Evolutionary conservation across 2,113 vertebrate genomes (phyloP), one percentile per base, ranked within the genome.

Genomic region (Dicrurus megarhynchus): DNA sequence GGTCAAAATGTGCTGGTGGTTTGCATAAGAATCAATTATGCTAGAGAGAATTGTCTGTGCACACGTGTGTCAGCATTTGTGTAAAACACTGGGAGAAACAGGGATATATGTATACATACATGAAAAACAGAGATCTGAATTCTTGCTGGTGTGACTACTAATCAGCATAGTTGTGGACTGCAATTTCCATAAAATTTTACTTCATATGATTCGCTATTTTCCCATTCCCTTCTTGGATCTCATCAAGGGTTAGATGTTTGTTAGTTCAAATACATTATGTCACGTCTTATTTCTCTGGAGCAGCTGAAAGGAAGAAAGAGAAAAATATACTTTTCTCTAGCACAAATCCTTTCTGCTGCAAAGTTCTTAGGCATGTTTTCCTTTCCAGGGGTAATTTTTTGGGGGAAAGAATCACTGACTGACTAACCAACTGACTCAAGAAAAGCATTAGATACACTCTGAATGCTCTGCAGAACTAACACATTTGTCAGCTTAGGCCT

Each of bases 51-150:
- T 2, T 3, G 8, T n/a, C 16, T 15, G 10, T 24, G 30, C 9
- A 4, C 24, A 6, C 1, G 0, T 17, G 17, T 3, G 1, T 11
- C 20, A 3, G 0, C 9, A 4, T 30, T 16, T 32, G 6, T 77
- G 42, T 32, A 59, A 74, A 83, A 73, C 14, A 19, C 9, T 4
- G 14, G 9, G 24, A 85, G 21, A 84, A 93, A 80, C 0, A 2
- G 11, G 5, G 3, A 10, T 55, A 17, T 24, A 6, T 19, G 4
- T 32, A 42, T 21, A 32, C 3, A n/a, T 18, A 39, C 3, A 24
- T 15, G 23, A 46, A 80, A 94, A 86, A 12, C 13, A 49, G 39
- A 47, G 7, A 68, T 68, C 60, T 68, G 35, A 76, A 67, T 93
- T 67, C 60, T 78, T 84, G 15, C 21, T 18, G 6, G 5, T 60